These are phyloP conservation scores for Grantiella picta DNA, from an alignment of 2,113 vertebrate genomes.

Conservation along the genomic window DNA sequence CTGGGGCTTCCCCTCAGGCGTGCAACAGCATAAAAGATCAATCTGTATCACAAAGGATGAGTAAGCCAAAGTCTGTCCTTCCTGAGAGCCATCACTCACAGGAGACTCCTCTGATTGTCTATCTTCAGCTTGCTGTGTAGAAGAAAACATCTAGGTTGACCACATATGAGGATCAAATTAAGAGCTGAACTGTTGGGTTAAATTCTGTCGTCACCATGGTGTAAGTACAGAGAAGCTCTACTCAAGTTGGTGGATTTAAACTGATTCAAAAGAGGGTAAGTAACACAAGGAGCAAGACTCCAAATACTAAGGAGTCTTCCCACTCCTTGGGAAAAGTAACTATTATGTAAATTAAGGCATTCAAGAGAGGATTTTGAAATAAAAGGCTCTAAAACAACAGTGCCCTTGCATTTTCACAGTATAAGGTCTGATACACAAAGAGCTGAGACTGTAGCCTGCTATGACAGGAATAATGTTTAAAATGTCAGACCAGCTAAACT, in stretches of 20 bases:
- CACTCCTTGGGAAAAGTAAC: neutral
- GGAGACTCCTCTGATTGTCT: neutral
- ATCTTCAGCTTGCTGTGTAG: neutral
- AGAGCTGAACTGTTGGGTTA: neutral
- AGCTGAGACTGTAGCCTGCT: neutral
- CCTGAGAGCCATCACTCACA: neutral
- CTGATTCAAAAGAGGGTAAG: neutral
- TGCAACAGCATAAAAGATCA: neutral
- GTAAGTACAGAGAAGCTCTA: neutral
- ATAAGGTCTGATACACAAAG: neutral
- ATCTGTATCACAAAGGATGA: neutral
- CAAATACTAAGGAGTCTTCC: neutral
- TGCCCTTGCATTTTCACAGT: neutral
- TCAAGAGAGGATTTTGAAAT: neutral
- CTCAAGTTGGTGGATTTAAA: neutral
- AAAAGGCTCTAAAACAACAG: neutral
- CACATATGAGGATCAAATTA: neutral
- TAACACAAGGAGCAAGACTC: neutral
- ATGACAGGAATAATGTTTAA: neutral
- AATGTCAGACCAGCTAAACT: neutral
- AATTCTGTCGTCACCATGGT: neutral
- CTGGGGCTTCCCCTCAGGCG: rapidly evolving
- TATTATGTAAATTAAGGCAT: neutral
- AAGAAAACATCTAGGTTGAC: neutral
- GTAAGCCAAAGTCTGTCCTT: neutral